Evolutionary conservation across 1,140 invertebrate species (phyloP), one percentile per base, ranked within the genome.

Genomic region (Schlechtendalia chinensis): DNA sequence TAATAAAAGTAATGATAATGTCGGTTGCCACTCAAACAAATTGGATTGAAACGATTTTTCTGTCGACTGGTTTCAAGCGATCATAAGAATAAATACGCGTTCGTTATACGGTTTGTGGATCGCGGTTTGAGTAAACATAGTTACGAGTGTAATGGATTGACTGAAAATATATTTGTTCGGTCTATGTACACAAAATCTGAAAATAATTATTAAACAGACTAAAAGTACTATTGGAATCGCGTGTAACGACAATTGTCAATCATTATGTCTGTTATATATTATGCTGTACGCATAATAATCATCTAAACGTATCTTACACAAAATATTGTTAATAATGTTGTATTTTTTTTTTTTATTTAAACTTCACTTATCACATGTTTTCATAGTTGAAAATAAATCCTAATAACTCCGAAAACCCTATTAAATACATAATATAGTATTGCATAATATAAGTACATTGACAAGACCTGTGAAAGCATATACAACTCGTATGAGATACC

Each of bases 21-120:
- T 24, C 47, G 19, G 22, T 53, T 53, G 67, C n/a, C 22, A 72
- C 69, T 72, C 53, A 54, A 72, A 54, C 45, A 39, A 72, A 72
- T 72, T 72, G 27, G n/a, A 72, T 27, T 8, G 50, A 27, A 53
- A 53, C 45, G 22, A 54, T 72, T 54, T 29, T 72, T 54, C 32
- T 16, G 17, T 29, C 27, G 8, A 63, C 19, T 63, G 27, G 24
- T 63, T 63, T 19, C 27, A 17, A 16, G 27, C 29, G 17, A 32
- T 63, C 29, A 32, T 63, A 32, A 3, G 27, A 27, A 61, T 29
- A 24, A 61, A 19, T 29, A 63, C 10, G 29, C 59, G 59, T 29
- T 61, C 22, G 59, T 29, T 29, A 14, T 17, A 47, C 22, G 12
- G 19, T 50, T 50, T 50, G 5, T 5, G 45, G 22, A 24, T 50